Base-by-base conservation (phyloP, 2,113 vertebrate species). In the Lepisosteus osseus region DNA sequence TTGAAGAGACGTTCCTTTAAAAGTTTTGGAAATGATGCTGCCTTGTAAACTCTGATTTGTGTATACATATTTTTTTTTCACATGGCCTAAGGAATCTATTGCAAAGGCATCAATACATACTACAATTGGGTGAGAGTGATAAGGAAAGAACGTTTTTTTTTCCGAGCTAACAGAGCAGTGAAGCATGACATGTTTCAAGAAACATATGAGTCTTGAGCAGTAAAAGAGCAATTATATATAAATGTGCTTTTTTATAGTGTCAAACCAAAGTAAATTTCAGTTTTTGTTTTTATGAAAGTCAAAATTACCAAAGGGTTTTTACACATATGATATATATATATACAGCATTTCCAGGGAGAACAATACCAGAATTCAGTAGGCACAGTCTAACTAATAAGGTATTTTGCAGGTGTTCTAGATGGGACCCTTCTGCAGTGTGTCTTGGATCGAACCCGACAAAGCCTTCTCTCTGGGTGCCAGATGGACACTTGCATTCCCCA, bases 401-500 rank as follows among this genome's bases (percentile, higher is more conserved):
- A 80, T 89, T 88, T 85, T 89, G 88, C 89, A 90, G 91, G 89
- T 92, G 90, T 86, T 81, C 79, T 73, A 71, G 85, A 83, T 80
- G 85, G 86, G 87, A 85, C 89, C 86, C 90, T 91, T 91, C 89
- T 90, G 88, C 86, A 79, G 84, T 82, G 83, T 88, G 87, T 88
- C 86, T 92, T 89, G 86, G 89, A 88, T 78, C 83, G 81, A 84
- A 87, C 85, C 89, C 83, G 84, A 86, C 87, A 92, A 91, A 91
- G 87, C 87, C 86, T 78, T 80, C 82, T 89, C 82, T 83, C 83
- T 85, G 75, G 83, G 82, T 91, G 90, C 87, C 91, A 92, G 91
- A 92, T 91, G 90, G 91, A 91, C 87, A 85, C 86, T 79, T 86
- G 87, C 87, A 84, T 86, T 86, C 84, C 82, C 86, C 84, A 84